Percentiles rank a stretch among this genome's conserved stretches.
Evolutionary conservation across 2,888 invertebrate genomes (phyloP).

Genomic region (Ophion ventricosus): DNA sequence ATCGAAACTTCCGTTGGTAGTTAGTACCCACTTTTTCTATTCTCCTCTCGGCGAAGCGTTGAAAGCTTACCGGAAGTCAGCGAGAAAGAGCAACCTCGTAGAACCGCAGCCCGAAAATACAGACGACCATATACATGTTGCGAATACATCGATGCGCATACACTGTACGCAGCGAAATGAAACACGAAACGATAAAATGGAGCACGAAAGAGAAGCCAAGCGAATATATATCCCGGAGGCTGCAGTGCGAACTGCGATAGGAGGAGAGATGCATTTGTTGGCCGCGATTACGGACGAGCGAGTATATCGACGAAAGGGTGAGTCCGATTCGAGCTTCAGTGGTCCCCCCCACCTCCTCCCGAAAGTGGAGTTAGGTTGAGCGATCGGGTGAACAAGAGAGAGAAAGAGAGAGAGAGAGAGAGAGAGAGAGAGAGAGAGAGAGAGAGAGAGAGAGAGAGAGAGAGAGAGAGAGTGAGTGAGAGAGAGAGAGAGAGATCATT

Average conservation of each 20-base stretch:
- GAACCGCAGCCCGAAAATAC: slow-evolving; percentile 1
- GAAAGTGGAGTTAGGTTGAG: slow-evolving; percentile 48
- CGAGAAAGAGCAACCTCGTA: slow-evolving; percentile 32
- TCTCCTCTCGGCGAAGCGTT: slow-evolving; percentile 49
- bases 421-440: slow-evolving; percentile 25
- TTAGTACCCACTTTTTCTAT: slow-evolving; percentile 25
- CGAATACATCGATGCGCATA: background rate
- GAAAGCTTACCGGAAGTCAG: slow-evolving; percentile 66
- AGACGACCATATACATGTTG: background rate
- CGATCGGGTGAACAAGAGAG: slow-evolving; percentile 50
- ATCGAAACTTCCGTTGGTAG: slow-evolving; percentile 59
- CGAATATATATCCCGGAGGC: background rate
- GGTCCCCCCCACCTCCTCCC: slow-evolving; percentile 48
- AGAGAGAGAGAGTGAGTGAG: slow-evolving; percentile 38
- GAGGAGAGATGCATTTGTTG: slow-evolving; percentile 58
- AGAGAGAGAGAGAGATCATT: slow-evolving; percentile 12
- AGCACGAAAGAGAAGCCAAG: slow-evolving; percentile 19
- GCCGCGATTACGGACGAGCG: slow-evolving; percentile 64
- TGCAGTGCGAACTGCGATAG: slow-evolving; percentile 35
- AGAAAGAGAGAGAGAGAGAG: slow-evolving; percentile 32
- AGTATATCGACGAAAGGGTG: slow-evolving; percentile 45
- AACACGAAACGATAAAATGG: slow-evolving; percentile 45
- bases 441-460: slow-evolving; percentile 26
- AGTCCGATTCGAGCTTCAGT: slow-evolving; percentile 48
- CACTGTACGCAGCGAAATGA: slow-evolving; percentile 20